These are phyloP conservation scores for Sussaba pulchella DNA, from an alignment of 2,888 invertebrate genomes.

Conservation along the genomic window DNA sequence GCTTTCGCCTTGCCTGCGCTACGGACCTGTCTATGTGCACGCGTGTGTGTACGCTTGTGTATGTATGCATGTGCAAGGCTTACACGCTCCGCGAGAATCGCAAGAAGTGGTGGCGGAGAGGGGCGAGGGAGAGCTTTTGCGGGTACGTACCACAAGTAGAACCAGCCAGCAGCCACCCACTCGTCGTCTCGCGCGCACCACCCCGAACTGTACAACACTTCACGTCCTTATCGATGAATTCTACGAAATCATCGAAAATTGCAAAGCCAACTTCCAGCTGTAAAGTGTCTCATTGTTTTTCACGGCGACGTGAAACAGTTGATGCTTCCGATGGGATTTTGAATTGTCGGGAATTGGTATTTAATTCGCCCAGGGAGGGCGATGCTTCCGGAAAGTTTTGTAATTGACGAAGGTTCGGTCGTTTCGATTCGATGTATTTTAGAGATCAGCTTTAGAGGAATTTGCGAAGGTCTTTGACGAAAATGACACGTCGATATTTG, in stretches of 20 bases:
- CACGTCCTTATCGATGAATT: conserved; percentile 81
- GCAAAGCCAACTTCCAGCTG: conserved; percentile 76
- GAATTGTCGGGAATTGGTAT: background rate
- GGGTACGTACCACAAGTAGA: conserved; percentile 49
- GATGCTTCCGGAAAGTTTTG: background rate
- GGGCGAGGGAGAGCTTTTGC: conserved; percentile 62
- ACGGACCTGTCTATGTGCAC: conserved; percentile 34
- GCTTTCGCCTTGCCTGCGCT: conserved; percentile 50
- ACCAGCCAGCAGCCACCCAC: conserved; percentile 49
- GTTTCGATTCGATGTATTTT: too few species aligned
- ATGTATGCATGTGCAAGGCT: conserved; percentile 38
- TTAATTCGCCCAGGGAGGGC: background rate
- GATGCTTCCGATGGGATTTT: background rate
- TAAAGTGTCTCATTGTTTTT: conserved; percentile 10
- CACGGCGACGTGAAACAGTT: background rate
- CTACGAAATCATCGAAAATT: conserved; percentile 84
- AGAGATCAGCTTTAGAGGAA: too few species aligned
- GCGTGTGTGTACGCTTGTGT: conserved; percentile 9
- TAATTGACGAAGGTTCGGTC: background rate
- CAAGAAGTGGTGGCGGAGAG: conserved; percentile 50
- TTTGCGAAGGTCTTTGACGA: too few species aligned
- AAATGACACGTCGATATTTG: too few species aligned
- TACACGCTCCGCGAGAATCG: conserved; percentile 58
- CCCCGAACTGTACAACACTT: conserved; percentile 32
- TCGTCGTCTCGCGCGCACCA: conserved; percentile 31